Conservation (phyloP, 1,140 invertebrate genomes). For the Drosophila simulans region DNA sequence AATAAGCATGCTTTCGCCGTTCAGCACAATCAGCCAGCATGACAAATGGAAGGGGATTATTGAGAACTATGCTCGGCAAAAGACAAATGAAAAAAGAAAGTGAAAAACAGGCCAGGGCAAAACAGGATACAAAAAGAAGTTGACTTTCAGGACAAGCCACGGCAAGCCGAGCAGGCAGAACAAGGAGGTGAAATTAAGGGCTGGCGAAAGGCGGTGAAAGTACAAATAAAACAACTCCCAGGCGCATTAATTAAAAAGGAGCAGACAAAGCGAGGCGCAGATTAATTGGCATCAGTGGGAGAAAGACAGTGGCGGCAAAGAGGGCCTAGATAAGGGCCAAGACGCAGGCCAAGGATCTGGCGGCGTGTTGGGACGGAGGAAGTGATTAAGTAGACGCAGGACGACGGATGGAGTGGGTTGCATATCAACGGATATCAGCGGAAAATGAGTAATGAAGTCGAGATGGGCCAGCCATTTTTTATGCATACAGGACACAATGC, state of each 20-base stretch:
- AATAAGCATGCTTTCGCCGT: constrained; percentile 8
- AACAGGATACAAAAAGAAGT: constrained; percentile 20
- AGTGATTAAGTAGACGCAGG: constrained; percentile 68
- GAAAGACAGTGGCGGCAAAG: constrained; percentile 27
- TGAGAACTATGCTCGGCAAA: constrained; percentile 25
- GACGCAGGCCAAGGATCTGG: constrained; percentile 26
- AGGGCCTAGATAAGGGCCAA: constrained; percentile 26
- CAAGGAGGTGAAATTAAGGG: constrained; percentile 1
- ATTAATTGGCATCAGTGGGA: constrained; percentile 80
- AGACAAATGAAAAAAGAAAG: neutral
- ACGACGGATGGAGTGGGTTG: constrained; percentile 19
- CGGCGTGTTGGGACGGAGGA: constrained; percentile 11
- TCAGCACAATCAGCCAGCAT: constrained; percentile 18
- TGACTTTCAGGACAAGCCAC: neutral
- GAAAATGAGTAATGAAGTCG: constrained; percentile 82
- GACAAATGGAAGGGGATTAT: constrained; percentile 33
- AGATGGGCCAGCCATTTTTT: constrained; percentile 55
- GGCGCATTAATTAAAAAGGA: constrained; percentile 80
- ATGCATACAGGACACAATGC: constrained; percentile 68
- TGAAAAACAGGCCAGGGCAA: neutral
- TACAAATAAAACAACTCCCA: constrained; percentile 58
- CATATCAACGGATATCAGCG: constrained; percentile 78
- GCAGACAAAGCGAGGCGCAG: constrained; percentile 78
- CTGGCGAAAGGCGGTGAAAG: constrained; percentile 6
- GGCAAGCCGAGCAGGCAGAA: neutral